phyloP scores from a whole-genome alignment of 2,797 vertebrate species.

The Cottoperca gobio region DNA sequence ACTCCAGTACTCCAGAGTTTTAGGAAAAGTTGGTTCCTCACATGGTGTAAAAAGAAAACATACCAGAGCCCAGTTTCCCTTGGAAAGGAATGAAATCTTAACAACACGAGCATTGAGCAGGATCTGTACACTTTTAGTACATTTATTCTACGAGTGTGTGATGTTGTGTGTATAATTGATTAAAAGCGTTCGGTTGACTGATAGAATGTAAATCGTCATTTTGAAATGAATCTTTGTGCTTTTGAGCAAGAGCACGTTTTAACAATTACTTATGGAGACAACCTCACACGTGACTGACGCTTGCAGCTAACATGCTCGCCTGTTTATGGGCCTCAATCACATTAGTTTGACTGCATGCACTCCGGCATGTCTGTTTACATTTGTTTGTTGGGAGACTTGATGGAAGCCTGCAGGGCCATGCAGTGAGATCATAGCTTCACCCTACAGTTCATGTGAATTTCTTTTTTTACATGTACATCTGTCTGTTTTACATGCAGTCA shows the following conservation, averaged over 20 bases:
- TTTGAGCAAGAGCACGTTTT: not conserved
- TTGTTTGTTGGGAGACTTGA: not conserved
- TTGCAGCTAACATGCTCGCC: constrained; percentile 23
- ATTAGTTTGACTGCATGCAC: constrained; percentile 19
- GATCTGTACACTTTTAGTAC: not conserved
- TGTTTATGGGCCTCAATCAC: constrained; percentile 25
- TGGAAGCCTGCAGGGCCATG: not conserved
- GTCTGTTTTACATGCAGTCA: constrained; percentile 82
- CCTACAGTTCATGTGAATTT: not conserved
- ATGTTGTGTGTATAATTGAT: not conserved
- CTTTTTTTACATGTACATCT: constrained; percentile 9
- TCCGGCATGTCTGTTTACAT: constrained; percentile 24
- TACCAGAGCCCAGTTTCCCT: not conserved
- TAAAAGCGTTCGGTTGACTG: not conserved
- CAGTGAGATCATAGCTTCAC: not conserved
- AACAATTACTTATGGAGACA: not conserved
- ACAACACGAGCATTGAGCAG: not conserved
- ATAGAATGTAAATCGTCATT: not conserved
- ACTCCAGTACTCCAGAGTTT: constrained; percentile 34
- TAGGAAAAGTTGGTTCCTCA: constrained; percentile 22
- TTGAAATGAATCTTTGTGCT: not conserved
- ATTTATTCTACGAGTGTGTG: not conserved
- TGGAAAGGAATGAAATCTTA: constrained; percentile 19
- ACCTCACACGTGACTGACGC: constrained; percentile 19
- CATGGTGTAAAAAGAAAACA: not conserved